Evolutionary conservation across 2,113 vertebrate species (phyloP).

Genomic region (Gadus chalcogrammus): DNA sequence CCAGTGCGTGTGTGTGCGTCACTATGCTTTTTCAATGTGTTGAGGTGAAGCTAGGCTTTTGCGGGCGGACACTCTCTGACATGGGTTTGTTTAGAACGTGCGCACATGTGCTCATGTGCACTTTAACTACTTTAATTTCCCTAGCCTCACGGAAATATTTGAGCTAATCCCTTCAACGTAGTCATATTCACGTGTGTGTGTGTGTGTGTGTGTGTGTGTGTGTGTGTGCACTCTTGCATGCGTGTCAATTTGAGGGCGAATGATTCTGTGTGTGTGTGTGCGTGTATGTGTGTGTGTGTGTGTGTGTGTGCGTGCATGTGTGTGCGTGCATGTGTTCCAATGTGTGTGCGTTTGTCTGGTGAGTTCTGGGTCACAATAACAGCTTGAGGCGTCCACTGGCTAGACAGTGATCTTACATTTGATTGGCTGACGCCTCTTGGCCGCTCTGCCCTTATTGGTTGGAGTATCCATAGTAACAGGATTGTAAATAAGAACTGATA

Average conservation of each 20-base stretch:
- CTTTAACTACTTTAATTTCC: too few relatives aligned
- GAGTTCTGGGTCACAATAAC: slow-evolving; percentile 69
- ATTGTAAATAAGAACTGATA: slow-evolving; percentile 51
- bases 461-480: slow-evolving; percentile 58
- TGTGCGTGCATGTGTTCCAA: not conserved
- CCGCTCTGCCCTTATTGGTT: slow-evolving; percentile 39
- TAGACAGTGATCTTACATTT: slow-evolving; percentile 43
- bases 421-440: slow-evolving; percentile 58
- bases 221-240: not conserved
- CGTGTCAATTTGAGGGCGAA: too few relatives aligned
- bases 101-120: too few relatives aligned
- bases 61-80: too few relatives aligned
- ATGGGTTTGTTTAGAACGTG: too few relatives aligned
- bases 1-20: too few relatives aligned
- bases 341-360: not conserved
- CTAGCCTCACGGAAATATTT: too few relatives aligned
- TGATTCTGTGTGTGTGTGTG: too few relatives aligned
- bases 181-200: not conserved
- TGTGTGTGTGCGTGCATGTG: not conserved
- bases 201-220: not conserved
- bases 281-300: too few relatives aligned
- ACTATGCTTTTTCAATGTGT: too few relatives aligned
- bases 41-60: too few relatives aligned
- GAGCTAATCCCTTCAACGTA: too few relatives aligned
- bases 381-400: slow-evolving; percentile 55